phyloP scores from a whole-genome alignment of 2,888 invertebrate genomes.

The Nematopogon swammerdamellus region DNA sequence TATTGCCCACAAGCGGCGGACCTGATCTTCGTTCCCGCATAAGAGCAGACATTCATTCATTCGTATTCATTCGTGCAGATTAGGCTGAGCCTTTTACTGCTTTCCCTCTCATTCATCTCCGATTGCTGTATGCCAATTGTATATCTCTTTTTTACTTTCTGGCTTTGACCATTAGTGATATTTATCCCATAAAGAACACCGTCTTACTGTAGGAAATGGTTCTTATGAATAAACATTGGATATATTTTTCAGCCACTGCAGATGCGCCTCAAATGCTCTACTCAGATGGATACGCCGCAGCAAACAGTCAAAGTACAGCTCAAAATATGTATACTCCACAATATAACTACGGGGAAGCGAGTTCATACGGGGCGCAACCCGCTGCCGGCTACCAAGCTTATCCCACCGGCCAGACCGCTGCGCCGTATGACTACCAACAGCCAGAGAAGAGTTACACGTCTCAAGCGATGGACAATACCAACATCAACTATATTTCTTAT shows the following conservation, averaged over 20 bases:
- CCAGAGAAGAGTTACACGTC: neutral
- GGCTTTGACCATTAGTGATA: no score
- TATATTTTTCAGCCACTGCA: constrained; percentile 31
- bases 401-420: neutral
- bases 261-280: constrained; percentile 32
- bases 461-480: neutral
- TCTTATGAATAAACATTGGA: no score
- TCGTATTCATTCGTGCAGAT: no score
- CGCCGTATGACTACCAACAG: neutral
- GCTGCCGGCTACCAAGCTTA: neutral
- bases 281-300: constrained; percentile 35
- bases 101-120: no score
- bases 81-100: no score
- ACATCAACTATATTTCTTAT: neutral
- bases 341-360: constrained; percentile 1
- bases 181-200: neutral
- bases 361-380: neutral
- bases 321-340: constrained; percentile 2
- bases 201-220: neutral
- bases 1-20: no score
- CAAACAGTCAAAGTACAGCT: constrained; percentile 14
- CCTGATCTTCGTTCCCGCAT: no score
- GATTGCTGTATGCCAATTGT: no score
- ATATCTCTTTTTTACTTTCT: no score
- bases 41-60: no score